Evolutionary conservation across 2,113 vertebrate genomes (phyloP).

Genomic region (Archilochus colubris): DNA sequence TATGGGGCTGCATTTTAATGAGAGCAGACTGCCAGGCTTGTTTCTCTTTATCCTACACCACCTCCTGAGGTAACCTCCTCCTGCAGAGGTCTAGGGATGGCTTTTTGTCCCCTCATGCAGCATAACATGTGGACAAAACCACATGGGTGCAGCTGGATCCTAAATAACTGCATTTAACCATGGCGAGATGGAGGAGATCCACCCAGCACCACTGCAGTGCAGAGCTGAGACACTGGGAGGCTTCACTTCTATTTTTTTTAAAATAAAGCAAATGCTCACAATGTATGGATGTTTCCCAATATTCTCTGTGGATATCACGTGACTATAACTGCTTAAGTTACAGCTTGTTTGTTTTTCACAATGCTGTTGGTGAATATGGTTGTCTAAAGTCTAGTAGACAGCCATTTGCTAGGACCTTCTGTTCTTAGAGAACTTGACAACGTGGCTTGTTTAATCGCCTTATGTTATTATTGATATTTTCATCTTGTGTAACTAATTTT

Average conservation of each 20-base stretch:
- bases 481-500: neutral
- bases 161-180: accelerated
- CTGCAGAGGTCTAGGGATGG: neutral
- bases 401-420: constrained; percentile 59
- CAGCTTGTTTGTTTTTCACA: neutral
- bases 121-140: neutral
- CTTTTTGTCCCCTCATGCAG: neutral
- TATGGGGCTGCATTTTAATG: accelerated
- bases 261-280: neutral
- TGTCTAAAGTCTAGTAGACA: constrained; percentile 9
- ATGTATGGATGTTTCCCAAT: neutral
- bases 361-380: neutral
- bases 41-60: neutral
- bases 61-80: neutral
- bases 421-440: constrained; percentile 27
- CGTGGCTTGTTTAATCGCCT: neutral
- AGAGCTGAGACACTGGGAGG: neutral
- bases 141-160: neutral
- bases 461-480: constrained; percentile 52
- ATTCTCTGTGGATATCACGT: neutral
- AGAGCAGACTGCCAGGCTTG: neutral
- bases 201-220: accelerated
- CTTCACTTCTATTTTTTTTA: neutral
- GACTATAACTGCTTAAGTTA: neutral
- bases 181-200: neutral